A percentile compares a stretch with the other conserved stretches of the same genome.
Evolutionary conservation across 35 echinoderm and acorn worm species (phyloP).

Genomic region (Lytechinus pictus): DNA sequence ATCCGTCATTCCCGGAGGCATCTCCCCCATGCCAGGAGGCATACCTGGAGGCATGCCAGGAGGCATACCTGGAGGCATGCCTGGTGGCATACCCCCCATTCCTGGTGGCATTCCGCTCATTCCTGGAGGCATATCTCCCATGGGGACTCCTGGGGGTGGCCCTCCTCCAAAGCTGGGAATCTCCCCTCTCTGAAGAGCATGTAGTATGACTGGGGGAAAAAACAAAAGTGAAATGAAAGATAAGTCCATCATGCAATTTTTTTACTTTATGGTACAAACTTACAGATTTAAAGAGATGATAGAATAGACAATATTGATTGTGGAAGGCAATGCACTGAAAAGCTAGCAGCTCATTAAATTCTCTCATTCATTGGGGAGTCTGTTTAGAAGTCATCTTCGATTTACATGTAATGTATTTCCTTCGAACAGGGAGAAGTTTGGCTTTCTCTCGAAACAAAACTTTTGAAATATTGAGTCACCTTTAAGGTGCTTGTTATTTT

Average conservation of each 20-base stretch:
- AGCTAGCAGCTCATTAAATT: not conserved
- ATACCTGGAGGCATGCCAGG: not conserved
- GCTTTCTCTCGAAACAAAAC: too few species aligned
- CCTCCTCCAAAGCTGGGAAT: constrained; percentile 35
- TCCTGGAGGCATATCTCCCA: constrained; percentile 42
- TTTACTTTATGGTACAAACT: not conserved
- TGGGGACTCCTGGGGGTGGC: constrained; percentile 27
- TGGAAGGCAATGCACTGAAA: not conserved
- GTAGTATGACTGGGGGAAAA: not conserved
- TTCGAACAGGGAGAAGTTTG: too few species aligned
- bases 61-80: not conserved
- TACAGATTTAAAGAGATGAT: not conserved
- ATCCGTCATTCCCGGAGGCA: not conserved
- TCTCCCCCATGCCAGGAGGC: not conserved
- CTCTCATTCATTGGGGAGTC: not conserved
- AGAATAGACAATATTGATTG: not conserved
- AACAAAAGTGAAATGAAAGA: not conserved
- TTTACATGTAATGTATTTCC: too few species aligned
- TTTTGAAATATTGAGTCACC: too few species aligned
- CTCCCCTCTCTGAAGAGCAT: constrained; percentile 22
- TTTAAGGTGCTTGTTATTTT: too few species aligned
- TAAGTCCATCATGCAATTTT: not conserved
- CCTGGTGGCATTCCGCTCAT: constrained; percentile 30
- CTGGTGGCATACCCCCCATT: not conserved
- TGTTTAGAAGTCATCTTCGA: too few species aligned